These are phyloP conservation scores for Podocnemis expansa DNA, from an alignment of 2,113 vertebrate species.

Conservation along the genomic window DNA sequence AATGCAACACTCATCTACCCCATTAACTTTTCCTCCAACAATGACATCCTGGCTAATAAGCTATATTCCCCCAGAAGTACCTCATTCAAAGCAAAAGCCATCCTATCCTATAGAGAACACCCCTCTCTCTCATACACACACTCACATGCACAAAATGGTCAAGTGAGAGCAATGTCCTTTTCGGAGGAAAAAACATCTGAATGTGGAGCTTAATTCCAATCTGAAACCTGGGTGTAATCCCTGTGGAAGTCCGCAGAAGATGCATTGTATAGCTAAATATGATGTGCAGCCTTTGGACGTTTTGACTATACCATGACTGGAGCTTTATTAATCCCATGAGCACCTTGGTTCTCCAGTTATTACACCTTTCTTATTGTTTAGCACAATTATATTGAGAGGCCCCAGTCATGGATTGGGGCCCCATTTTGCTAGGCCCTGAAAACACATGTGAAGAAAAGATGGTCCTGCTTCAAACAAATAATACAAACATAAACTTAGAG, in stretches of 20 bases:
- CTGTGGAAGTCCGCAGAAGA: background rate
- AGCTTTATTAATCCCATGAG: background rate
- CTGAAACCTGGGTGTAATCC: background rate
- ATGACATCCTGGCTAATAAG: background rate
- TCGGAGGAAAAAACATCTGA: fast-evolving
- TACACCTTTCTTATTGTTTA: background rate
- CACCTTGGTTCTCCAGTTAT: background rate
- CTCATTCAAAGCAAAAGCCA: background rate
- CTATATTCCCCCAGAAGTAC: background rate
- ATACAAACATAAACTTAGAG: background rate
- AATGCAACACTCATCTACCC: background rate
- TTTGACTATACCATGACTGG: fast-evolving
- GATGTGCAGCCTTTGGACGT: background rate
- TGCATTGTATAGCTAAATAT: background rate
- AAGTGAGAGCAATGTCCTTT: background rate
- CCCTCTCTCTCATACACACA: too few species aligned
- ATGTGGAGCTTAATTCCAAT: background rate
- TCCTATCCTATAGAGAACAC: background rate
- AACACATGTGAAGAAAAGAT: background rate
- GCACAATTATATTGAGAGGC: background rate
- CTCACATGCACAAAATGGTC: background rate
- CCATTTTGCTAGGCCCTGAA: background rate
- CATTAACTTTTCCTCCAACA: background rate
- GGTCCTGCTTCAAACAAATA: background rate
- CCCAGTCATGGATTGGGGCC: background rate